Evolutionary conservation across 2,113 vertebrate species (phyloP), one percentile per base, ranked within the genome.

Genomic region (Ptilorrhoa leucosticta): DNA sequence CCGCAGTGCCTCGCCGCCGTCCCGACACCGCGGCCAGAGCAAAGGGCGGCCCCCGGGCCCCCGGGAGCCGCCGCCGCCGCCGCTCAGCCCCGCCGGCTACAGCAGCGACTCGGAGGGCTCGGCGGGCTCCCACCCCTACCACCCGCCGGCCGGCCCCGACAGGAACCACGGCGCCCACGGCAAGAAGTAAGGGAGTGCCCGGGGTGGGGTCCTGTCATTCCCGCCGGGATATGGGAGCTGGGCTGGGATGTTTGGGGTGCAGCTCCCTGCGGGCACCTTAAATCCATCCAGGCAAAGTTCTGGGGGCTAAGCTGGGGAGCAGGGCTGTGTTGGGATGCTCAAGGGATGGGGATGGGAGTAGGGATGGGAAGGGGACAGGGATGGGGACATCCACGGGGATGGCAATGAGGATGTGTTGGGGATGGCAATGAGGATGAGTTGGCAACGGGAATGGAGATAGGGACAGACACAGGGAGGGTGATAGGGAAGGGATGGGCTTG

Each of bases 101-200:
- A 99, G 99, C 98, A 99, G 98, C 61, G 99, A 99, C 97, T 99
- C 99, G 8, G 98, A 97, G 89, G 98, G 96, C 91, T 98, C 98
- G 26, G 98, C 92, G 65, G 97, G 96, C 57, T 98, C 98, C 60
- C 98, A 97, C 4, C 70, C 95, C 47, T 98, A 98, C 84, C 98
- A 97, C 40, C 81, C 95, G 0, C 79, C 96, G 3, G 84, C 94
- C 15, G 93, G 96, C 75, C 88, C 95, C 3, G 97, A 98, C 90
- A 98, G 98, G 98, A 98, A 97, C 92, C 98, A 98, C 83, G 97
- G 93, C 44, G 87, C 97, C 26, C 98, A 98, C 12, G 97, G 96
- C 75, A 99, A 98, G 97, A 99, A 98, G 99, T 99, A 98, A 98
- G 98, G 56, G 42, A 26, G 37, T 4, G 10, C 9, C 30, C 3